phyloP scores from a whole-genome alignment of 2,888 invertebrate genomes.

The Pyrgus malvae region DNA sequence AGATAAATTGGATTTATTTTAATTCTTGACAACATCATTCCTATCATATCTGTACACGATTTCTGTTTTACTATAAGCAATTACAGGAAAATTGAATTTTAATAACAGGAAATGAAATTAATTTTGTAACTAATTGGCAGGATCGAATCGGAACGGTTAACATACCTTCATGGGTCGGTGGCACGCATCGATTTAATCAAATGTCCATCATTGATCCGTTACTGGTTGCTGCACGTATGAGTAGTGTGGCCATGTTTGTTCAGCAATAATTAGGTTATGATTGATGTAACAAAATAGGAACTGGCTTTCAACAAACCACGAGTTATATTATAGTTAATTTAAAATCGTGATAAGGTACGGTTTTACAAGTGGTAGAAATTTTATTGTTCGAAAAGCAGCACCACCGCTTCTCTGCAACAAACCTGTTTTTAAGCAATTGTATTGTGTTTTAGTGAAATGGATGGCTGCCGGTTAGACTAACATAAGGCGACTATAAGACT shows the following conservation, averaged over 20 bases:
- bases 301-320: no score
- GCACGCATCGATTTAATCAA: slow-evolving; percentile 46
- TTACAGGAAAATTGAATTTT: slow-evolving; percentile 42
- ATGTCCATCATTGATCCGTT: slow-evolving; percentile 45
- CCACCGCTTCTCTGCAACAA: no score
- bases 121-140: slow-evolving; percentile 51
- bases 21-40: no score
- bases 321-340: no score
- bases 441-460: no score
- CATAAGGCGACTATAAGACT: no score
- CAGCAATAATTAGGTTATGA: neutral
- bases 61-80: slow-evolving; percentile 3
- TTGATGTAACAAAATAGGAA: neutral
- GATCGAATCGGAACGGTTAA: slow-evolving; percentile 45
- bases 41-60: neutral
- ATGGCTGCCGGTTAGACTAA: no score
- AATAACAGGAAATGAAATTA: slow-evolving; percentile 53
- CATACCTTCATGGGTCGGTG: slow-evolving; percentile 44
- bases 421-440: no score
- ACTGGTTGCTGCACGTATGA: slow-evolving; percentile 38
- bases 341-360: no score
- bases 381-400: no score
- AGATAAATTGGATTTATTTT: no score
- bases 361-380: no score
- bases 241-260: neutral